A percentile compares a stretch with the other conserved stretches of the same genome.
Evolutionary conservation across 2,888 invertebrate species (phyloP).

Genomic region (Meteorus colon): DNA sequence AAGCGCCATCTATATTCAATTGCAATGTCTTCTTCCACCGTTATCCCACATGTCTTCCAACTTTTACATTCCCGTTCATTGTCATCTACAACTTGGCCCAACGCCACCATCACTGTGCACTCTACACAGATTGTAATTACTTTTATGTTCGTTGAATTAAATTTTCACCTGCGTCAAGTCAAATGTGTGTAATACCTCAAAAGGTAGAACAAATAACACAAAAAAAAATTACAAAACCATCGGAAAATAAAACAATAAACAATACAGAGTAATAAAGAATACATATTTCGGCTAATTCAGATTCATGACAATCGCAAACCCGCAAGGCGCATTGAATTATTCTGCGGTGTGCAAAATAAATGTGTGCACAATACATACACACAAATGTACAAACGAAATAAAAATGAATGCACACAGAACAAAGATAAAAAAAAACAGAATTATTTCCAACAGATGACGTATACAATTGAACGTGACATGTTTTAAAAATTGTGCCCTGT

Average conservation of each 20-base stretch:
- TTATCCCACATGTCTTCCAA: neutral
- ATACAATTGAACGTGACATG: slow-evolving; percentile 5
- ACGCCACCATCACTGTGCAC: slow-evolving; percentile 7
- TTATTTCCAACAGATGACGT: slow-evolving; percentile 3
- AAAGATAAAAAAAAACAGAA: neutral
- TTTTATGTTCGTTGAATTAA: slow-evolving; percentile 44
- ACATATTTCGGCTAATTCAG: slow-evolving; percentile 5
- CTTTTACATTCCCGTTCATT: slow-evolving; percentile 14
- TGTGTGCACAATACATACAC: neutral
- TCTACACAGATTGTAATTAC: slow-evolving; percentile 36
- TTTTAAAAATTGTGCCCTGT: neutral
- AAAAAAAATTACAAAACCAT: neutral
- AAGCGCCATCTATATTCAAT: neutral
- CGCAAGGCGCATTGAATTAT: slow-evolving; percentile 3
- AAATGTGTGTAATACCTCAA: neutral
- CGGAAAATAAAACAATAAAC: neutral
- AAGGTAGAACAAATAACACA: neutral
- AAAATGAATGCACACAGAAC: neutral
- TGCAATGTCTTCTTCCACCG: neutral
- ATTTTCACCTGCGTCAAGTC: slow-evolving; percentile 39
- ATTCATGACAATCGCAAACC: slow-evolving; percentile 17
- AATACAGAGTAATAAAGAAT: neutral
- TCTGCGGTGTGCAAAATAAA: slow-evolving; percentile 11
- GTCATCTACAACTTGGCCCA: slow-evolving; percentile 9
- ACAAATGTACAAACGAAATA: neutral